Base-by-base conservation (phyloP, 2,113 vertebrate genomes). In the Colistium nudipinnis region DNA sequence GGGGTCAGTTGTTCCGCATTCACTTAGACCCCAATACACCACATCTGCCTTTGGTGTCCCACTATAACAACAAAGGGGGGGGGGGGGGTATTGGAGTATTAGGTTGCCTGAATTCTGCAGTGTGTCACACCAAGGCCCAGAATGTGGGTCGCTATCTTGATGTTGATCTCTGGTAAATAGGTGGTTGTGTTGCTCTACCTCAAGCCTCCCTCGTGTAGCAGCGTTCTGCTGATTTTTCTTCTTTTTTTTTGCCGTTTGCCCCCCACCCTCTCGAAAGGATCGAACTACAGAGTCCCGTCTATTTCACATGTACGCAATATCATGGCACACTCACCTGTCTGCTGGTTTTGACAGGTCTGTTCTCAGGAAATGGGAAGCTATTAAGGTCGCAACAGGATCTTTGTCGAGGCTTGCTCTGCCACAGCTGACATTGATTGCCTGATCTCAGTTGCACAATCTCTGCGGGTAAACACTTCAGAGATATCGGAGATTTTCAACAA, bases 341-440 rank as follows among this genome's bases (percentile, higher is more conserved):
- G 66, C 45, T 82, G 73, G 70, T 80, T n/a, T 72, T 90, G 86
- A 91, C 87, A 84, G 74, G 59, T 54, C 55, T 33, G 73, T 43
- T 75, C 41, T 73, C 83, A 84, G 74, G 67, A 75, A 87, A 87
- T 88, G 68, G 74, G 74, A 82, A 84, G 81, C 35, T 67, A 83
- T 84, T 84, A 78, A 78, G 77, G 77, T 65, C 76, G 88, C 88
- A 83, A 76, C 76, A 85, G 88, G 81, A 71, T 64, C 81, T 64
- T 76, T 48, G 74, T 63, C 45, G 55, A 76, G 49, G 47, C 70
- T 73, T 33, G 16, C 71, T 78, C 61, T 80, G 80, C 71, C 54
- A 79, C 56, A 57, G 43, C 66, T 53, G 52, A 71, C 78, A 77
- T 60, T 2, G 51, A 68, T 70, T 61, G 78, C 57, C 61, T 59